Conservation (phyloP, 2,113 vertebrate genomes). For the Plestiodon gilberti region DNA sequence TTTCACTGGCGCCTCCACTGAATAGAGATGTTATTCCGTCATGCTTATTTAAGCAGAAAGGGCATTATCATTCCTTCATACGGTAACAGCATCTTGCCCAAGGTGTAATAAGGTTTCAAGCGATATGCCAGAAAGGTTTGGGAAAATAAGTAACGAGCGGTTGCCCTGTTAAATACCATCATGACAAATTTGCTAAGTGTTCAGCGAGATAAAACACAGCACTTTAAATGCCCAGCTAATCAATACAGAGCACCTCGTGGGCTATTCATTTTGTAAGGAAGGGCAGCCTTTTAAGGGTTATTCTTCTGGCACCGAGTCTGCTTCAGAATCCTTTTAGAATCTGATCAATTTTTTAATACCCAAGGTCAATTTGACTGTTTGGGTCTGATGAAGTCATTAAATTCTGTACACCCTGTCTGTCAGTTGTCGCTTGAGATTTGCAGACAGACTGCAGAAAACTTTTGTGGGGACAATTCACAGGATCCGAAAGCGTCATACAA, state of each 20-base stretch:
- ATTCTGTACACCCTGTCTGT: neutral
- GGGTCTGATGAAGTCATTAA: neutral
- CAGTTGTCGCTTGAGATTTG: neutral
- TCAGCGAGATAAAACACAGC: conserved; percentile 67
- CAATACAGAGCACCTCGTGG: conserved; percentile 15
- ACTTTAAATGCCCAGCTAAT: conserved; percentile 62
- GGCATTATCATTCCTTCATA: conserved; percentile 56
- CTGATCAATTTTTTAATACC: conserved; percentile 24
- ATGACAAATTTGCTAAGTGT: conserved; percentile 61
- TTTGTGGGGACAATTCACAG: neutral
- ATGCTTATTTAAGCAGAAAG: conserved; percentile 51
- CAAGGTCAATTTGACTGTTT: neutral
- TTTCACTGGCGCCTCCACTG: conserved; percentile 8
- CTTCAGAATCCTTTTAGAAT: conserved; percentile 18
- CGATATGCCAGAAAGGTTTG: conserved; percentile 52
- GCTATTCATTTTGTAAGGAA: conserved; percentile 64
- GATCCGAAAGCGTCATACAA: neutral
- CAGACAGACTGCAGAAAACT: neutral
- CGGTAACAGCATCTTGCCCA: conserved; percentile 39
- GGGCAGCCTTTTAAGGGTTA: conserved; percentile 52
- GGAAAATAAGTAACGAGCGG: conserved; percentile 61
- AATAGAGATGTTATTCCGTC: conserved; percentile 50
- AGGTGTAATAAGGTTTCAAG: conserved; percentile 48
- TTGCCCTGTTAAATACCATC: conserved; percentile 62
- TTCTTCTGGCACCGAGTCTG: conserved; percentile 47